Base-by-base conservation (phyloP, 2,888 invertebrate genomes). In the Cephus nigrinus region DNA sequence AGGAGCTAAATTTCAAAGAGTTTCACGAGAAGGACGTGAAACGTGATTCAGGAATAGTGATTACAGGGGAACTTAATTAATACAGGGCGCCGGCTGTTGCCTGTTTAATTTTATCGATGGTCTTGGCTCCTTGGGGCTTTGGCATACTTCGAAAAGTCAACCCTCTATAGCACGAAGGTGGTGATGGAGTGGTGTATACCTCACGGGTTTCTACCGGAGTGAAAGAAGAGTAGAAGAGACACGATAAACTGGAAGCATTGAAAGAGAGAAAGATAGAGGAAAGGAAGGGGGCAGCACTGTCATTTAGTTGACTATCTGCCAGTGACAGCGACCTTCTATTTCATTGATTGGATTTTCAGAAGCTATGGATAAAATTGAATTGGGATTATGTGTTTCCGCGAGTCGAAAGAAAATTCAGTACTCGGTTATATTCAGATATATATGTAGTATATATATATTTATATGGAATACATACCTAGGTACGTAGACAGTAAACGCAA, bases 271-370 rank as follows among this genome's bases (percentile, higher is more conserved):
- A 55, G 55, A 55, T 69, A 73, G 74, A 74, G 77, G 74, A 74
- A 30, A 11, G 74, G 40, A 71, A 74, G 73, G 69, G 73, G 15
- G 12, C 78, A 77, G 55, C 73, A 78, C 81, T 80, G 79, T 84
- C 75, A 78, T 88, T 87, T 87, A 85, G 80, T 80, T 82, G 86
- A 87, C 85, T 86, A 83, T 84, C 86, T 87, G 87, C 76, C 80
- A 80, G 84, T 87, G 87, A 87, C 87, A 87, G 85, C 80, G 80
- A 81, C 79, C 82, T 84, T 84, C 83, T 85, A 86, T 85, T 82
- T 82, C 82, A 84, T 85, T 86, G 86, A 87, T 86, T 86, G 86
- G 82, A 83, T 86, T 86, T 86, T 85, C 86, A 84, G 79, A 81
- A 84, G 84, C 81, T 82, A 75, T 78, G 82, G 82, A 78, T 85